These are phyloP conservation scores for Rhea americana DNA, from an alignment of 2,113 vertebrate genomes.

Conservation along the genomic window DNA sequence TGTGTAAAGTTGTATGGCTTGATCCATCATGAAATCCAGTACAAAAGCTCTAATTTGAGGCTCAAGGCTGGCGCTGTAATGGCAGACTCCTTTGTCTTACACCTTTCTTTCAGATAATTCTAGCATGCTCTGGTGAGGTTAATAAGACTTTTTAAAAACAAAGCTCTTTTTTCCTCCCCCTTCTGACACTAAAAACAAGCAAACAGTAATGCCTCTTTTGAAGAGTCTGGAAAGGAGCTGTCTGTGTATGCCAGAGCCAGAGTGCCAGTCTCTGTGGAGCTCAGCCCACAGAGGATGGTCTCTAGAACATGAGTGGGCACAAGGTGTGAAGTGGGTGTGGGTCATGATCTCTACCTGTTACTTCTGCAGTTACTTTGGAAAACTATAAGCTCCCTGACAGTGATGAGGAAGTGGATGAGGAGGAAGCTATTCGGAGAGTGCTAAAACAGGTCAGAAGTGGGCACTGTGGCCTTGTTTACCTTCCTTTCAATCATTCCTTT, in stretches of 20 bases:
- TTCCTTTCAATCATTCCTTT: neutral
- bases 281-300: neutral
- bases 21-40: neutral
- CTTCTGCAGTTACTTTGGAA: constrained; percentile 81
- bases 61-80: neutral
- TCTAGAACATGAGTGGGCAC: neutral
- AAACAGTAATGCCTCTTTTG: neutral
- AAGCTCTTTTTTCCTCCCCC: neutral
- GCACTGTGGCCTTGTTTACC: neutral
- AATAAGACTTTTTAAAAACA: neutral
- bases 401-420: constrained; percentile 92
- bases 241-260: neutral
- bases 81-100: neutral
- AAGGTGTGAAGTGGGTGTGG: neutral
- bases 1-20: neutral
- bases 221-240: neutral
- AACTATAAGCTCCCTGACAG: constrained; percentile 85
- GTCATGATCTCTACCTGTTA: neutral
- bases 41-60: neutral
- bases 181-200: neutral
- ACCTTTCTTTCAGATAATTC: neutral
- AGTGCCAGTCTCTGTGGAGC: neutral
- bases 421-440: constrained; percentile 84
- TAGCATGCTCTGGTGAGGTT: neutral
- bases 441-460: constrained; percentile 84